These are phyloP conservation scores for Trissolcus japonicus DNA, from an alignment of 2,888 invertebrate genomes.

Conservation along the genomic window DNA sequence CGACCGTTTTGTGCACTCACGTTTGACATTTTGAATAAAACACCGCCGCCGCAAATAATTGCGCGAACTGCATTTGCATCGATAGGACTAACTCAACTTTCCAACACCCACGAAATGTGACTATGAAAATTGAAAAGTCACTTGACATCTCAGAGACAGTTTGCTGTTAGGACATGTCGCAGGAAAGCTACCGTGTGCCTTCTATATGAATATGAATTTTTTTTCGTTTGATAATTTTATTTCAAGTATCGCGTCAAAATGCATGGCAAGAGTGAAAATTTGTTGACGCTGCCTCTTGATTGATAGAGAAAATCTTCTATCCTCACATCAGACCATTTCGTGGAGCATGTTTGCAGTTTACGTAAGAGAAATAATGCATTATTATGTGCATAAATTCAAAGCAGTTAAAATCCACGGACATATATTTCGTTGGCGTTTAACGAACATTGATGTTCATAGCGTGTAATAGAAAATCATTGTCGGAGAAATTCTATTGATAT, in stretches of 20 bases:
- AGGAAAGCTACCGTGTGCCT: conserved; percentile 9
- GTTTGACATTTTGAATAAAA: conserved; percentile 11
- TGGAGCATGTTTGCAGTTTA: not conserved
- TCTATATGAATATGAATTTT: not conserved
- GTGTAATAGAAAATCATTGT: not conserved
- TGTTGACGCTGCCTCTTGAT: conserved; percentile 1
- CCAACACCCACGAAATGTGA: conserved; percentile 20
- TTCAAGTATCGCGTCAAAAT: not conserved
- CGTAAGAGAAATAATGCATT: conserved; percentile 7
- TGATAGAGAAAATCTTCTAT: conserved; percentile 12
- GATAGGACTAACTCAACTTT: conserved; percentile 21
- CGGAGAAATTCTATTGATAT: not conserved
- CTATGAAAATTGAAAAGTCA: conserved; percentile 12
- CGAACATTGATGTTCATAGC: not conserved
- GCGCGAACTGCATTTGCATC: conserved; percentile 16
- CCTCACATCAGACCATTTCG: conserved; percentile 1
- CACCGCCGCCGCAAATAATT: conserved; percentile 34
- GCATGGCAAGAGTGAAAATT: not conserved
- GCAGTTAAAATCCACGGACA: not conserved
- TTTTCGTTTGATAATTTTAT: not conserved
- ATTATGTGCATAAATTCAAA: conserved; percentile 2
- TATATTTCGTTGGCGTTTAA: not conserved
- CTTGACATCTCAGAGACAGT: conserved; percentile 13
- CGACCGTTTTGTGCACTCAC: not conserved
- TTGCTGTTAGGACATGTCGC: conserved; percentile 2